These are phyloP conservation scores for Cerceris ruficornis DNA, from an alignment of 2,888 invertebrate genomes.

Conservation along the genomic window DNA sequence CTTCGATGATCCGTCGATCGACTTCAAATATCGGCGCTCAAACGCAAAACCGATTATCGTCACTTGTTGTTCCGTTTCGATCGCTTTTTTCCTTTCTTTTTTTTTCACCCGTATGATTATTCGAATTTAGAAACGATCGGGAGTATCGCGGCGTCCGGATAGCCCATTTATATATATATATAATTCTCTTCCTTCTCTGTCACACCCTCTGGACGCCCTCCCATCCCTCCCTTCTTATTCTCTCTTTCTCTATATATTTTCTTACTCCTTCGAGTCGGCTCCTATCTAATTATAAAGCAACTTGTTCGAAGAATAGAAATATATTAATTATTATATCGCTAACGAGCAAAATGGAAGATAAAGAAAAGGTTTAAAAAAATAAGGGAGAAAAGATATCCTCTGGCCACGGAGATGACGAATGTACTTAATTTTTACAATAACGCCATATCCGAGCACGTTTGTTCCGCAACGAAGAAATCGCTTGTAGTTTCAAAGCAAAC, in stretches of 20 bases:
- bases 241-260: slow-evolving; percentile 3
- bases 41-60: slow-evolving; percentile 14
- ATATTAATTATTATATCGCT: slow-evolving; percentile 41
- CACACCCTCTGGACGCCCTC: too few relatives aligned
- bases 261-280: slow-evolving; percentile 30
- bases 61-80: slow-evolving; percentile 38
- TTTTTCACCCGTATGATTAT: slow-evolving; percentile 1
- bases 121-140: not conserved
- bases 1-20: slow-evolving; percentile 3
- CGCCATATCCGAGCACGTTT: slow-evolving; percentile 8
- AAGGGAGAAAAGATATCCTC: slow-evolving; percentile 15
- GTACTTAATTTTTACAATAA: slow-evolving; percentile 53
- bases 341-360: not conserved
- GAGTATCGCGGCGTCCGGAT: not conserved
- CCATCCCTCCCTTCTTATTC: too few relatives aligned
- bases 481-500: not conserved
- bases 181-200: too few relatives aligned
- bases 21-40: slow-evolving; percentile 15
- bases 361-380: slow-evolving; percentile 17
- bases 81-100: slow-evolving; percentile 19
- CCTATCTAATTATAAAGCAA: slow-evolving; percentile 28
- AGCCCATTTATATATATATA: not conserved
- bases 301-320: slow-evolving; percentile 47
- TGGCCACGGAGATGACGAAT: slow-evolving; percentile 11
- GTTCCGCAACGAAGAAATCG: not conserved